Conservation (phyloP, 2,113 vertebrate species). For the Damaliscus lunatus region DNA sequence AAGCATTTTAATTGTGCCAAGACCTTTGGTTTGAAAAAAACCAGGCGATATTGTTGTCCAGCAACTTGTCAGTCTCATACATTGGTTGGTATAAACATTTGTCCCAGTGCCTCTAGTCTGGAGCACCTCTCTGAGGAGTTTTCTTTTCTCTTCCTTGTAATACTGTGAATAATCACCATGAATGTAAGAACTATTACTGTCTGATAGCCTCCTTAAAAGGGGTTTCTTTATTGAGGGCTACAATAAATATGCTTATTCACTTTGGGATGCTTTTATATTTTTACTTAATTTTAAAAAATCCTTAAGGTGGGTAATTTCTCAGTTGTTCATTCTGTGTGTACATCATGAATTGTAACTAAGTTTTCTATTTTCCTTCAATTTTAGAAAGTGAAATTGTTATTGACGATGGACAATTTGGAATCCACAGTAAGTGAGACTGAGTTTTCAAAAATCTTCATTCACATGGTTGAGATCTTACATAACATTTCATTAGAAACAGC, state of each 20-base stretch:
- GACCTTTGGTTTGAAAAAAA: constrained; percentile 39
- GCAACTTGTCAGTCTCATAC: neutral
- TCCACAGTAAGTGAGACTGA: constrained; percentile 88
- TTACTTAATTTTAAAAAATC: constrained; percentile 39
- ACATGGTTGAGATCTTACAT: neutral
- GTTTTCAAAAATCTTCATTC: constrained; percentile 37
- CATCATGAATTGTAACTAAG: constrained; percentile 62
- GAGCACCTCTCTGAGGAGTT: constrained; percentile 32
- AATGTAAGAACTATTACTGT: neutral
- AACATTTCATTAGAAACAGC: constrained; percentile 2
- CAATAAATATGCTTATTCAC: constrained; percentile 75
- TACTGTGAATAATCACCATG: neutral
- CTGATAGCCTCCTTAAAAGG: constrained; percentile 32
- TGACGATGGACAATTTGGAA: constrained; percentile 92
- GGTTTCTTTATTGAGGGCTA: constrained; percentile 55
- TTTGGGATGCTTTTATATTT: constrained; percentile 65
- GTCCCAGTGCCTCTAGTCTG: neutral
- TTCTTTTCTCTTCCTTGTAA: constrained; percentile 19
- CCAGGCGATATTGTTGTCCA: neutral
- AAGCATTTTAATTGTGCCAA: constrained; percentile 76
- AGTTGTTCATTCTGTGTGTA: constrained; percentile 19
- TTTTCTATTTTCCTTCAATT: constrained; percentile 78
- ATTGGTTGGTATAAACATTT: constrained; percentile 10
- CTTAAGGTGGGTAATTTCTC: constrained; percentile 55
- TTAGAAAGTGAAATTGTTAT: constrained; percentile 84